Evolutionary conservation across 2,113 vertebrate species (phyloP).

Genomic region (Erinaceus europaeus): DNA sequence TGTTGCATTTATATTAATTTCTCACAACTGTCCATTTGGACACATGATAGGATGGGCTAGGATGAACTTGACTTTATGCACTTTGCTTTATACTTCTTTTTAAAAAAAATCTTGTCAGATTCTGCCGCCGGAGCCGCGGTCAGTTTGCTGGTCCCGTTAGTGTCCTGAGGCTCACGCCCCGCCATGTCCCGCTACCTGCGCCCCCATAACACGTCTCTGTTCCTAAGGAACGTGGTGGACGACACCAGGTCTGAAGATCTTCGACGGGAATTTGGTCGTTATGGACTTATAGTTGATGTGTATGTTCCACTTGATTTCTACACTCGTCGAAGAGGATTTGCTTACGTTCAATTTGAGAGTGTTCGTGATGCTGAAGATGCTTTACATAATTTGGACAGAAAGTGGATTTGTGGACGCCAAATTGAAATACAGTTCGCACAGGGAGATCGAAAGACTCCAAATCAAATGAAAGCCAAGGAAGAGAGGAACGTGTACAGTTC

Average conservation of each 20-base stretch:
- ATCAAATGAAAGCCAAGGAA: slow-evolving; percentile 98
- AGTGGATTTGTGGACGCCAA: slow-evolving; percentile 98
- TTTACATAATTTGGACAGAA: slow-evolving; percentile 97
- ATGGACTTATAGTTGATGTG: slow-evolving; percentile 98
- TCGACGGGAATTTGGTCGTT: slow-evolving; percentile 98
- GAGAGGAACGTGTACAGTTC: slow-evolving; percentile 91
- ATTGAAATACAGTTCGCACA: slow-evolving; percentile 99
- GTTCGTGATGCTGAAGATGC: slow-evolving; percentile 98
- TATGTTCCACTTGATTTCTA: slow-evolving; percentile 99
- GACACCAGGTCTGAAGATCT: slow-evolving; percentile 99
- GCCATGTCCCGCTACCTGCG: slow-evolving; percentile 92
- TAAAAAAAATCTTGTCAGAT: too few relatives aligned
- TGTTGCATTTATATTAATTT: too few relatives aligned
- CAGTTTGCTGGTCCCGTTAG: slow-evolving; percentile 53
- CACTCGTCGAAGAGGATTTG: slow-evolving; percentile 99
- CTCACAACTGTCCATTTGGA: too few relatives aligned
- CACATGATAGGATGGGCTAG: too few relatives aligned
- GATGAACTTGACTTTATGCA: too few relatives aligned
- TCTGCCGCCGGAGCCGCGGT: slow-evolving; percentile 1
- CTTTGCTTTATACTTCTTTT: too few relatives aligned
- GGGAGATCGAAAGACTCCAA: slow-evolving; percentile 96
- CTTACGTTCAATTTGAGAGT: slow-evolving; percentile 99
- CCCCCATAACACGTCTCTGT: slow-evolving; percentile 94
- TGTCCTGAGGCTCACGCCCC: background rate
- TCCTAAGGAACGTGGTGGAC: slow-evolving; percentile 96